Conservation (phyloP, 2,888 invertebrate species). For the Meandrusa payeni region DNA sequence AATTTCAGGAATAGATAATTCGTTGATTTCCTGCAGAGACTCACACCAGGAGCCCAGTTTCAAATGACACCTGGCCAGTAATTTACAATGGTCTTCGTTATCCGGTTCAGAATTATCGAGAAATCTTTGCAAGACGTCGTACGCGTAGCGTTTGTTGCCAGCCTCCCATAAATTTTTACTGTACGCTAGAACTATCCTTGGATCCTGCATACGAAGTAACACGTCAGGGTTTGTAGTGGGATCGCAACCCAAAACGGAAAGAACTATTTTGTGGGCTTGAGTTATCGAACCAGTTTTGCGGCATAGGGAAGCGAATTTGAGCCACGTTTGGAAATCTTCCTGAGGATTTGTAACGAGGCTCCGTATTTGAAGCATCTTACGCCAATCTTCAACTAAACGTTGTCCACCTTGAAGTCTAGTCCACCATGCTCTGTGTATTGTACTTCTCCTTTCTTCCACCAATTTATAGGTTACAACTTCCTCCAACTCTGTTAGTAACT, state of each 20-base stretch:
- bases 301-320: constrained; percentile 98
- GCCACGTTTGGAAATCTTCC: constrained; percentile 97
- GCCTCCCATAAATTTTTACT: constrained; percentile 97
- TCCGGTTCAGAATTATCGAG: constrained; percentile 80
- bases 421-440: constrained; percentile 95
- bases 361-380: constrained; percentile 96
- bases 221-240: constrained; percentile 85
- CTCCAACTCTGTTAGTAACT: constrained; percentile 97
- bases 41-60: constrained; percentile 98
- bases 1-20: constrained; percentile 87
- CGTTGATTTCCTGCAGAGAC: constrained; percentile 90
- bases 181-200: constrained; percentile 95
- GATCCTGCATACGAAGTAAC: constrained; percentile 88
- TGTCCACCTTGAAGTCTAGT: constrained; percentile 96
- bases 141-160: constrained; percentile 88
- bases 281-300: constrained; percentile 93
- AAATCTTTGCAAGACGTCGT: constrained; percentile 89
- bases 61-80: constrained; percentile 92
- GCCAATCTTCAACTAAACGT: constrained; percentile 98
- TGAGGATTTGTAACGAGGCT: constrained; percentile 94
- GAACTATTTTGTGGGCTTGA: constrained; percentile 95
- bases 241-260: constrained; percentile 90
- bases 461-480: constrained; percentile 98
- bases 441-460: constrained; percentile 93
- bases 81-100: constrained; percentile 74